Base-by-base conservation (phyloP, 1,140 invertebrate species). In the Arctopsyche grandis region DNA sequence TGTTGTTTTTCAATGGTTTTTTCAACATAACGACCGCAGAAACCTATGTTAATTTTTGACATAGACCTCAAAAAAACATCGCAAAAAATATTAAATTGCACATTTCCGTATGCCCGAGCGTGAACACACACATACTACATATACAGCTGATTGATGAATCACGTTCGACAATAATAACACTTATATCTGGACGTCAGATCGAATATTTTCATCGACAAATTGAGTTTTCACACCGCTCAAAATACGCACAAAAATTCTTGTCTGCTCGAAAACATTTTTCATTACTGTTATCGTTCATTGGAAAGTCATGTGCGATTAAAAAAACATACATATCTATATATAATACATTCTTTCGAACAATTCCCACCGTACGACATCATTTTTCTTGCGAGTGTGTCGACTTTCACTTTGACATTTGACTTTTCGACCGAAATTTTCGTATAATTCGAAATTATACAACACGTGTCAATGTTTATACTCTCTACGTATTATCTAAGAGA, bases 361-460 rank as follows among this genome's bases (percentile, higher is more conserved):
- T 60, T 60, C 56, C n/a, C 21, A 60, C 21, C 16, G 56, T 21
- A 66, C 63, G 22, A 66, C 63, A 26, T 66, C 63, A 14, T 66
- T 66, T 66, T 66, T 66, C 21, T 66, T 66, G 3, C 26, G 12
- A 9, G 26, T 66, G 14, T 66, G 14, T 66, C 24, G 12, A 66
- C 63, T 66, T 66, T 66, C 63, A 66, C 63, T 66, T 22, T 66
- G 63, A 66, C 63, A 66, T 66, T 66, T 66, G 63, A 66, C 63
- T 66, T 66, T 66, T 66, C 24, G 63, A 29, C 24, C 63, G 26
- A 66, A 22, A 22, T 26, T 66, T 24, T 66, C 21, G 63, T 19
- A 60, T 60, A 9, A 60, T n/a, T 60, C 16, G 21, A 60, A 21
- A 66, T 66, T 66, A 66, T 66, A 66, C 63, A 66, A 66, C 63